Evolutionary conservation across 2,888 invertebrate genomes (phyloP).

Genomic region (Eubasilissa splendida): DNA sequence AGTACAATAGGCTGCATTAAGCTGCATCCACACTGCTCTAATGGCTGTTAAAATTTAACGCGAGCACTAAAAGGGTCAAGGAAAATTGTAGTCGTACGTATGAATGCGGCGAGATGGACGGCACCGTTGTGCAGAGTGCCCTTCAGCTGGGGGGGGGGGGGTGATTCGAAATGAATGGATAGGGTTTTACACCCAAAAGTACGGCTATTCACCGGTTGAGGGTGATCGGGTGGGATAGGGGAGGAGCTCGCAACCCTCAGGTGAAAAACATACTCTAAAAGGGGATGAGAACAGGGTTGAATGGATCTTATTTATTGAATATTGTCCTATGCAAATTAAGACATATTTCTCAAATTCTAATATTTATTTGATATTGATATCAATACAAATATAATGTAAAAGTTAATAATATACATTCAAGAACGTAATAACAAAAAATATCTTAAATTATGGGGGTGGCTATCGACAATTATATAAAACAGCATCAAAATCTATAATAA

Average conservation of each 20-base stretch:
- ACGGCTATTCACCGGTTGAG: constrained; percentile 18
- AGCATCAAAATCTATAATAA: too few species aligned
- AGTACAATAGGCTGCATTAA: background rate
- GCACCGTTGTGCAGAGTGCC: background rate
- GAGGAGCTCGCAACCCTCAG: constrained; percentile 14
- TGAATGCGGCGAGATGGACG: too few species aligned
- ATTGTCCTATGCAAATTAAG: too few species aligned
- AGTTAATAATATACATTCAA: too few species aligned
- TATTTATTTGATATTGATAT: too few species aligned
- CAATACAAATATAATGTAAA: too few species aligned
- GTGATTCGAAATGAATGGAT: constrained; percentile 8
- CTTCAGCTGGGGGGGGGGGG: background rate
- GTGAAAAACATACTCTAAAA: constrained; percentile 29
- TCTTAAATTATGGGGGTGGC: too few species aligned
- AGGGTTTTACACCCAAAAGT: constrained; percentile 33
- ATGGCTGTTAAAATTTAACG: background rate
- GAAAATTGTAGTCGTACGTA: too few species aligned
- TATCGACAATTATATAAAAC: too few species aligned
- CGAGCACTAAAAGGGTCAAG: background rate
- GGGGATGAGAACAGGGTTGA: constrained; percentile 2
- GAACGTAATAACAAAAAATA: too few species aligned
- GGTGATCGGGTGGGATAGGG: background rate
- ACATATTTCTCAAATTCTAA: too few species aligned
- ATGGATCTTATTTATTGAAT: background rate
- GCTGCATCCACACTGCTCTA: background rate